Evolutionary conservation across 2,888 invertebrate genomes (phyloP).

Genomic region (Tinea semifulvella): DNA sequence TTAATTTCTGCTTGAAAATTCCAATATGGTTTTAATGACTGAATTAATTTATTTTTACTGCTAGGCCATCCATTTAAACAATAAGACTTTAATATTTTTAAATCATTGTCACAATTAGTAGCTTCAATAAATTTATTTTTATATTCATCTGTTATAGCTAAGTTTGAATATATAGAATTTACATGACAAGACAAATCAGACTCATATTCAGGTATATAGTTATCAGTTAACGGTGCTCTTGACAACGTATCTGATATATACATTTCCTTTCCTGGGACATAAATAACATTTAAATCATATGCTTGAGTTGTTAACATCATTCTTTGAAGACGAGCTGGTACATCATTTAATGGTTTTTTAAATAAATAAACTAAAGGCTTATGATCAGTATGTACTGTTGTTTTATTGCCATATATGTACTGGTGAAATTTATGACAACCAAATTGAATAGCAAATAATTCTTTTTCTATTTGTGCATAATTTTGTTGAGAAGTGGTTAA

Average conservation of each 20-base stretch:
- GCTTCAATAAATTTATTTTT: too few species aligned
- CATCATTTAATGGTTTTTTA: constrained; percentile 20
- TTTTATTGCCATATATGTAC: constrained; percentile 12
- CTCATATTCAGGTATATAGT: too few species aligned
- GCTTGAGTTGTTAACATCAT: constrained; percentile 23
- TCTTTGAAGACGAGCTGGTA: constrained; percentile 23
- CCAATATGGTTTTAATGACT: too few species aligned
- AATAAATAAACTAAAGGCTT: constrained; percentile 26
- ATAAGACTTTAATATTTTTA: too few species aligned
- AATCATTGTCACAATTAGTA: too few species aligned
- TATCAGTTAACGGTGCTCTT: constrained; percentile 18
- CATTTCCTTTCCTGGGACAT: constrained; percentile 24
- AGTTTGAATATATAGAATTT: too few species aligned
- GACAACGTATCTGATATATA: constrained; percentile 27
- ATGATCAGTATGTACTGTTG: constrained; percentile 25
- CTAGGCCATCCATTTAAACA: too few species aligned
- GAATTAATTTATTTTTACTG: too few species aligned
- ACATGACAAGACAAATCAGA: too few species aligned
- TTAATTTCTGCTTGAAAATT: too few species aligned
- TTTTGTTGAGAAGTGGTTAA: constrained; percentile 18
- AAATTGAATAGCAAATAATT: constrained; percentile 20
- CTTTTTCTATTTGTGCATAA: constrained; percentile 24
- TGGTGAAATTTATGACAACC: constrained; percentile 22
- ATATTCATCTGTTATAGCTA: too few species aligned
- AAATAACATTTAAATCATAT: constrained; percentile 23